Base-by-base conservation (phyloP, 2,888 invertebrate species). In the Dasypolia templi region DNA sequence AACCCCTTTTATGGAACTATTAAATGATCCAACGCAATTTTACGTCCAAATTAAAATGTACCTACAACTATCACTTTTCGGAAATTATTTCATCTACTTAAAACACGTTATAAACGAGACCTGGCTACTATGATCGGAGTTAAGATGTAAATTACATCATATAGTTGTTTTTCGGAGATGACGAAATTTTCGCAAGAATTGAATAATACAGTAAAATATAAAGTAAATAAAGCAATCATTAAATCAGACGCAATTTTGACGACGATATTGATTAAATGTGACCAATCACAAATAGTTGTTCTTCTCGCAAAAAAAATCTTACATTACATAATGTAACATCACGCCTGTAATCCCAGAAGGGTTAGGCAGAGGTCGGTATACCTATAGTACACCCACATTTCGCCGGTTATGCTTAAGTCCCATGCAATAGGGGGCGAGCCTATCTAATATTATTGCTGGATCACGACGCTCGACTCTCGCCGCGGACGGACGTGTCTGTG, bases 101-200 rank as follows among this genome's bases (percentile, higher is more conserved):
- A 65, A 80, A 62, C 75, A 39, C 56, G 81, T 78, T 66, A 29
- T 44, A 32, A n/a, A 44, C 49, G 53, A n/a, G 59, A n/a, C n/a
- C n/a, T 32, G 49, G 0, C 29, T 39, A 14, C 49, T 65, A 6
- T 63, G 77, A 70, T 42, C 56, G 29, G 29, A 19, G 17, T 11
- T 14, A 42, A 53, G 22, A 42, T 12, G 32, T 22, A n/a, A 14
- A 58, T 79, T 79, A 58, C 79, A 79, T 82, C 77, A 79, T 46
- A 3, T 26, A 68, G 68, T 79, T 79, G 68, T 68, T 81, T 81
- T 75, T 77, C 35, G 39, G n/a, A 53, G 35, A 67, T 79, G 79
- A 79, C 63, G 79, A 58, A 71, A 79, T 56, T 35, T 77, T 63
- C 46, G 46, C 22, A 51, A 58, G n/a, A 55, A 58, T 82, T 26